phyloP scores from a whole-genome alignment of 2,113 vertebrate species.

The Paratilapia polleni region DNA sequence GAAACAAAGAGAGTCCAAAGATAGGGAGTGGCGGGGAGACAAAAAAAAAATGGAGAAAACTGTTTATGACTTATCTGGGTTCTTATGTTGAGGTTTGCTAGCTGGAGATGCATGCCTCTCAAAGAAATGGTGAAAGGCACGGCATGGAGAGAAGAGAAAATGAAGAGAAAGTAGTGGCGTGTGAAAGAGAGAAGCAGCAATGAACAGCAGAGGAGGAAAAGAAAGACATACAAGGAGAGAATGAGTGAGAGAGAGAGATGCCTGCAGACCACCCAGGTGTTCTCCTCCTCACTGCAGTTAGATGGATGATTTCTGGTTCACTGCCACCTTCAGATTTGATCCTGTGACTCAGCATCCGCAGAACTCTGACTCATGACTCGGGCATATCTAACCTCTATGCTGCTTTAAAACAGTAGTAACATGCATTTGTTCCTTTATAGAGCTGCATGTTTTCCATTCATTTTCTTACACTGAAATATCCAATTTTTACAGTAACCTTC shows the following conservation, averaged over 20 bases:
- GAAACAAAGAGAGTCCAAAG: slow-evolving; percentile 53
- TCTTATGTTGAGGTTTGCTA: slow-evolving; percentile 79
- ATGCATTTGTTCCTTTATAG: background rate
- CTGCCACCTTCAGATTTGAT: slow-evolving; percentile 42
- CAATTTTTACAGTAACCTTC: background rate
- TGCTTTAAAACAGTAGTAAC: too few species aligned
- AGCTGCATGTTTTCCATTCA: background rate
- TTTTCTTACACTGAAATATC: background rate
- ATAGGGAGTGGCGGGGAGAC: slow-evolving; percentile 38
- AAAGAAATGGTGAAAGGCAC: background rate
- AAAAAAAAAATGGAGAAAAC: slow-evolving; percentile 61
- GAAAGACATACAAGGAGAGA: slow-evolving; percentile 52
- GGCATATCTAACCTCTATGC: background rate
- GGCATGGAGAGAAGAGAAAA: background rate
- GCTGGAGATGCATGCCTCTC: background rate
- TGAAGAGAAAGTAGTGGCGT: background rate
- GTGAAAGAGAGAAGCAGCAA: slow-evolving; percentile 9
- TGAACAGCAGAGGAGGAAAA: slow-evolving; percentile 9
- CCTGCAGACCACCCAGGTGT: slow-evolving; percentile 88
- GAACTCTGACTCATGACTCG: slow-evolving; percentile 13
- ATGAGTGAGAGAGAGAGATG: slow-evolving; percentile 25
- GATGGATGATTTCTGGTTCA: slow-evolving; percentile 50
- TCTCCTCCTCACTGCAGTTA: slow-evolving; percentile 38
- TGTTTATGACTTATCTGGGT: slow-evolving; percentile 88
- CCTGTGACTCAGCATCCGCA: slow-evolving; percentile 17